Evolutionary conservation across 1,140 invertebrate species (phyloP), one percentile per base, ranked within the genome.

Genomic region (Drosophila baimaii): DNA sequence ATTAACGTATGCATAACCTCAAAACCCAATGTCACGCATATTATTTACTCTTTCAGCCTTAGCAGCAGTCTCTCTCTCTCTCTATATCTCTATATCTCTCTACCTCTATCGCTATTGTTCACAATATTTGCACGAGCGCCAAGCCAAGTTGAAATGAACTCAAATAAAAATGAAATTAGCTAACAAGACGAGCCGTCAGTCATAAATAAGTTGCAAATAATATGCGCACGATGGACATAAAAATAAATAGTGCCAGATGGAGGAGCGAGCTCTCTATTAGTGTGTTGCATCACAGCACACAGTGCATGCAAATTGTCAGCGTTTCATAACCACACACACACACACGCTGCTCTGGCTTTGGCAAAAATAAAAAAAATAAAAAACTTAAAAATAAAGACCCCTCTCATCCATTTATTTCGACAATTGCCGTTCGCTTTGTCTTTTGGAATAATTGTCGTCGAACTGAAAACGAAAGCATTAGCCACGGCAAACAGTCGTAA

Each of bases 1-100:
- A 81, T 81, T 78, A 65, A 37, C 76, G 68, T 88, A 72, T 81
- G 84, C 79, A 83, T 83, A 86, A 79, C 83, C 83, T 86, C 83
- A 86, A 86, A 79, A 73, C 76, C 76, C 83, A 86, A 86, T 86
- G 83, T 86, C 83, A 86, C 71, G 83, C 84, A 89, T 86, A 86
- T 82, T 82, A 88, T 82, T 79, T 79, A 81, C 79, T 68, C 52
- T 55, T 51, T 66, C 61, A 56, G 46, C 59, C 33, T 73, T 35
- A 79, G 31, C 43, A 8, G 47, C 35, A 58, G 41, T 78, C 39
- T 73, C 47, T 65, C 49, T 23, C 54, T 63, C 41, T 19, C 65
- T 84, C 78, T 73, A 19, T 66, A 62, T 54, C 37, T 35, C 25
- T 6, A 13, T 52, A 54, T 35, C 51, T 54, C 51, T 46, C 43